Percentiles rank a stretch among this genome's conserved stretches.
phyloP scores from a whole-genome alignment of 2,888 invertebrate species.

The Choreutis nemorana region DNA sequence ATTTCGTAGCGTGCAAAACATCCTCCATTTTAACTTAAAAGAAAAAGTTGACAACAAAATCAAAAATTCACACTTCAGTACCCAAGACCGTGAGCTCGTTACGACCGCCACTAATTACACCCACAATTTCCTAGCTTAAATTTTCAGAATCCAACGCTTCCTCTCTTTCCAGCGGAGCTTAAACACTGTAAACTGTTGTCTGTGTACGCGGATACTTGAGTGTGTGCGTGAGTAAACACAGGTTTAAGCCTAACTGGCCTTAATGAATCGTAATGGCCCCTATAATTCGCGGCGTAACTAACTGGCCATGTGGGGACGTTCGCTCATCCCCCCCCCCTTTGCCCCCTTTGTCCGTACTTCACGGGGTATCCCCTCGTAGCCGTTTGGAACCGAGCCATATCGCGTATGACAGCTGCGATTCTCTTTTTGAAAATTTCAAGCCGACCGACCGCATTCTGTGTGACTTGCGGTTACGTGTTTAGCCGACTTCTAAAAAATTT shows the following conservation, averaged over 20 bases:
- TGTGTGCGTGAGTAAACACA: slow-evolving; percentile 65
- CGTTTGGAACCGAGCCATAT: slow-evolving; percentile 59
- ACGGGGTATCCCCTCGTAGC: background rate
- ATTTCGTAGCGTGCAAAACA: too few species aligned
- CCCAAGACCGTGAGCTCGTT: slow-evolving; percentile 45
- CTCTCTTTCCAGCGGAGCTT: slow-evolving; percentile 32
- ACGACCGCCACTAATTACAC: slow-evolving; percentile 52
- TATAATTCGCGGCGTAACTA: slow-evolving; percentile 69
- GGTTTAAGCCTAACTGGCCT: slow-evolving; percentile 69
- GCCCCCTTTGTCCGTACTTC: slow-evolving; percentile 22
- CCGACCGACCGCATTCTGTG: slow-evolving; percentile 34
- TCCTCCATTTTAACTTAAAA: too few species aligned
- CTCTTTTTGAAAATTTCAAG: slow-evolving; percentile 61
- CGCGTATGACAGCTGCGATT: slow-evolving; percentile 57
- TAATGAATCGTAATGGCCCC: slow-evolving; percentile 70
- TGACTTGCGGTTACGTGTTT: slow-evolving; percentile 57
- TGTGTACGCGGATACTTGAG: slow-evolving; percentile 18
- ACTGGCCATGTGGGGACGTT: slow-evolving; percentile 61
- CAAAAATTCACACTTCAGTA: slow-evolving; percentile 40
- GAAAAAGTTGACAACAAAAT: too few species aligned
- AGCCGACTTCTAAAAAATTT: slow-evolving; percentile 5
- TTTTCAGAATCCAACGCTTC: slow-evolving; percentile 42
- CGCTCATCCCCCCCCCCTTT: slow-evolving; percentile 18
- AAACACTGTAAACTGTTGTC: slow-evolving; percentile 47
- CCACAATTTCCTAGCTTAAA: slow-evolving; percentile 50